These are phyloP conservation scores for Drosophila lacertosa DNA, from an alignment of 1,140 invertebrate species.

Conservation along the genomic window DNA sequence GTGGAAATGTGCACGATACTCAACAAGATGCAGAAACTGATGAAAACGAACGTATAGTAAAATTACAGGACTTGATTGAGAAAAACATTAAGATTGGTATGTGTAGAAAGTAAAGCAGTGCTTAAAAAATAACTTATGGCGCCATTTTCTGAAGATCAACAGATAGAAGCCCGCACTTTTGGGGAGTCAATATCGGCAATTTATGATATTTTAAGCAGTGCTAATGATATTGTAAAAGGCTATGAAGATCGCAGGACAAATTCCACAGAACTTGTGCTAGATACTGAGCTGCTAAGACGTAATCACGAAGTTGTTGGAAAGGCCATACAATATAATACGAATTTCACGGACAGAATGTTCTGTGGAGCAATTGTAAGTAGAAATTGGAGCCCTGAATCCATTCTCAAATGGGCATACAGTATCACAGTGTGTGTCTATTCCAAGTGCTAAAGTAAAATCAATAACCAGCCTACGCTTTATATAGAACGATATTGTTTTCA, in stretches of 20 bases:
- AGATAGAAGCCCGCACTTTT: conserved; percentile 52
- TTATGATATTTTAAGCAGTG: conserved; percentile 43
- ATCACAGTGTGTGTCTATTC: background rate
- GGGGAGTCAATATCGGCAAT: conserved; percentile 52
- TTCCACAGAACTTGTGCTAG: conserved; percentile 59
- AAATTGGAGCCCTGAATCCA: background rate
- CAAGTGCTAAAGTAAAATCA: background rate
- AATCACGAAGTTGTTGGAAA: conserved; percentile 61
- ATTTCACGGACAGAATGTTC: conserved; percentile 56
- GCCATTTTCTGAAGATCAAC: conserved; percentile 32
- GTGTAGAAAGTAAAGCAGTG: background rate
- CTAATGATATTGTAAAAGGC: conserved; percentile 51
- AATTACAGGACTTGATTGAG: conserved; percentile 60
- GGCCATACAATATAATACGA: conserved; percentile 56
- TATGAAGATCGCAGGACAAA: conserved; percentile 46
- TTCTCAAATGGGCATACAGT: background rate
- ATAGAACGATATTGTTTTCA: conserved; percentile 49
- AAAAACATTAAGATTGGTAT: conserved; percentile 61
- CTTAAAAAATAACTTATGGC: background rate
- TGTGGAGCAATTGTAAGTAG: conserved; percentile 53
- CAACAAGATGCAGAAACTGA: background rate
- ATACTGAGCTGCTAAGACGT: conserved; percentile 57
- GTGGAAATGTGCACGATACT: conserved; percentile 4
- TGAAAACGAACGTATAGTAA: conserved; percentile 43
- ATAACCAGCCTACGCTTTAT: background rate